Evolutionary conservation across 2,797 vertebrate species (phyloP), one percentile per base, ranked within the genome.

Genomic region (Clarias laeviceps): DNA sequence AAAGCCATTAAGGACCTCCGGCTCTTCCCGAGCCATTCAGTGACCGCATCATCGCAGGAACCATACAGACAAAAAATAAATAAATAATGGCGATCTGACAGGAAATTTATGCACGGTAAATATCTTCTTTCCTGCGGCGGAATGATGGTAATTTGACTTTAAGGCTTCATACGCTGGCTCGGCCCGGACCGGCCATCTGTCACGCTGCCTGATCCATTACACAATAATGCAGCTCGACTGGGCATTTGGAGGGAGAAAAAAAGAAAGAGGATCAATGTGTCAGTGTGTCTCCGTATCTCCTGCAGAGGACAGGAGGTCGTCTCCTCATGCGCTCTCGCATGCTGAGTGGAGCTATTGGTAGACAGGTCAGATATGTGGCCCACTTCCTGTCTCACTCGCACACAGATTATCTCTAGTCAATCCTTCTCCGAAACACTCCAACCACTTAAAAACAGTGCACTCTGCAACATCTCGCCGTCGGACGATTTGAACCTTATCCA

Each of bases 101-200:
- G 89, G 91, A 91, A 83, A 87, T 40, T 82, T 90, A 92, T 90
- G 91, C 89, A 29, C 84, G 88, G 84, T 84, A 90, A 89, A 88
- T 88, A 89, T 89, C 61, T 66, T 86, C 59, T 85, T 86, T 91
- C 92, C 90, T 20, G 82, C 81, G 68, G 88, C 73, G 9, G 77
- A 82, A 85, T 80, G 45, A 80, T 88, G 86, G 80, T 65, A 86
- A 93, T 90, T 91, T 86, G 87, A 82, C 85, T 87, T 82, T 90
- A 88, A 61, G 84, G 57, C 77, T 90, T 89, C 9, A 77, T 90
- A 84, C 59, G 87, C 89, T 87, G 91, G 90, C 88, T 18, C 91
- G 83, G 83, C 88, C 82, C 14, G 76, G 61, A 40, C 70, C 54
- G 86, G 88, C 82, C 62, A 37, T 88, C 89, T 91, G 89, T 91